Base-by-base conservation (phyloP, 1,140 invertebrate species). In the Dufourea novaeangliae region DNA sequence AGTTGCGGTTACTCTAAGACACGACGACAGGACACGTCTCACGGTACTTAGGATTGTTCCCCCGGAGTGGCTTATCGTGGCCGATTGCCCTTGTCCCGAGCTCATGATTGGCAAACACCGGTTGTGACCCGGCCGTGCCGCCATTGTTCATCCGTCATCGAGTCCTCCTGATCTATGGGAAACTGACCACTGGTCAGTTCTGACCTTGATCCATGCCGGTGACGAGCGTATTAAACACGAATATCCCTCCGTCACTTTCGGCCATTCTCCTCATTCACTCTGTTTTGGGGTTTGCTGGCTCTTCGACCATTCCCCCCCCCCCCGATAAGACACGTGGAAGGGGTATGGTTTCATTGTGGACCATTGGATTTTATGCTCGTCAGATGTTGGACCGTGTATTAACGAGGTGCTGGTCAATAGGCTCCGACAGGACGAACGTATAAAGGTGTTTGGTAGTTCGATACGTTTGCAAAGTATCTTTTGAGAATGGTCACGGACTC, bases 41-140 rank as follows among this genome's bases (percentile, higher is more conserved):
- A 88, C 87, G 87, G 82, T 88, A 86, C 87, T 88, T 88, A 87
- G 79, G 64, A 87, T 88, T 85, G 79, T 87, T 83, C 78, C 62
- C n/a, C 32, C 57, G 78, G 78, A 69, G 39, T 85, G 79, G 81
- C 79, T 84, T 80, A 84, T 87, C 84, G 77, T 76, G 52, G 46
- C 57, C 71, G 75, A 86, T 83, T 82, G 84, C 72, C 62, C 70
- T 78, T 73, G 64, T 50, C 29, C 77, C n/a, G n/a, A 41, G 54
- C 71, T 62, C 59, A 59, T 78, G 69, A 64, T 80, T 57, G 73
- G 59, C 81, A 81, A 85, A 83, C 83, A 86, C 61, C 69, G 50
- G 56, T 59, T n/a, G n/a, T n/a, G n/a, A n/a, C n/a, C n/a, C 54
- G 29, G n/a, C 46, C 61, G 29, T 25, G 17, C 22, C 68, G 56